Conservation (phyloP, 2,888 invertebrate genomes). For the Pharmacophagus antenor region DNA sequence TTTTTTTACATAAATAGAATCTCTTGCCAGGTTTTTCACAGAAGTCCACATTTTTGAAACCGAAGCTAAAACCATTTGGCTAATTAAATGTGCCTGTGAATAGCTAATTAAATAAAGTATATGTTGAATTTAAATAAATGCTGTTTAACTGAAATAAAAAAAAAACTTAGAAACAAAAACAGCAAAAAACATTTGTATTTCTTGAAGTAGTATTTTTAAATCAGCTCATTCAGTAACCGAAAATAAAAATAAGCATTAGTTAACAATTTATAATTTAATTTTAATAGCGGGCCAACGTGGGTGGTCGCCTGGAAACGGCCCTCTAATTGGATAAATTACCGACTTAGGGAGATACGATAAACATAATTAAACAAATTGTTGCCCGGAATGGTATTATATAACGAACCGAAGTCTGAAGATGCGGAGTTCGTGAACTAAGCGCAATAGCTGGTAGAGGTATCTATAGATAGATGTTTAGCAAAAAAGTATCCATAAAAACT, state of each 20-base stretch:
- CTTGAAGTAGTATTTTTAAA: conserved; percentile 41
- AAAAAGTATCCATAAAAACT: too few relatives aligned
- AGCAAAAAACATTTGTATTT: background rate
- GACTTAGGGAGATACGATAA: conserved; percentile 75
- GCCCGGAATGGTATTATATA: conserved; percentile 54
- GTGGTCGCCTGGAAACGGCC: conserved; percentile 60
- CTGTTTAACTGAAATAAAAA: background rate
- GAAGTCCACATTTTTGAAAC: too few relatives aligned
- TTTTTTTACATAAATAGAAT: too few relatives aligned
- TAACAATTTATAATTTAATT: conserved; percentile 79
- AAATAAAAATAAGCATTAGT: conserved; percentile 57
- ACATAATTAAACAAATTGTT: conserved; percentile 74
- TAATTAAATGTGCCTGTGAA: too few relatives aligned
- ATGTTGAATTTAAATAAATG: too few relatives aligned
- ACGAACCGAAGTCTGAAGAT: conserved; percentile 34
- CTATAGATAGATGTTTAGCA: too few relatives aligned
- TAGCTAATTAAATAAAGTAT: too few relatives aligned
- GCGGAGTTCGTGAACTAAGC: conserved; percentile 12
- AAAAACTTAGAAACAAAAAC: too few relatives aligned
- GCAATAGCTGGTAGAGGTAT: conserved; percentile 1
- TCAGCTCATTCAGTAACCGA: conserved; percentile 50
- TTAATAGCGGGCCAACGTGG: conserved; percentile 72
- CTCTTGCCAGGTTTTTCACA: too few relatives aligned
- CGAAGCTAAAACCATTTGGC: too few relatives aligned
- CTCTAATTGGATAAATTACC: conserved; percentile 78